Evolutionary conservation across 2,797 vertebrate species (phyloP).

Genomic region (Phrynocephalus vlangalii): DNA sequence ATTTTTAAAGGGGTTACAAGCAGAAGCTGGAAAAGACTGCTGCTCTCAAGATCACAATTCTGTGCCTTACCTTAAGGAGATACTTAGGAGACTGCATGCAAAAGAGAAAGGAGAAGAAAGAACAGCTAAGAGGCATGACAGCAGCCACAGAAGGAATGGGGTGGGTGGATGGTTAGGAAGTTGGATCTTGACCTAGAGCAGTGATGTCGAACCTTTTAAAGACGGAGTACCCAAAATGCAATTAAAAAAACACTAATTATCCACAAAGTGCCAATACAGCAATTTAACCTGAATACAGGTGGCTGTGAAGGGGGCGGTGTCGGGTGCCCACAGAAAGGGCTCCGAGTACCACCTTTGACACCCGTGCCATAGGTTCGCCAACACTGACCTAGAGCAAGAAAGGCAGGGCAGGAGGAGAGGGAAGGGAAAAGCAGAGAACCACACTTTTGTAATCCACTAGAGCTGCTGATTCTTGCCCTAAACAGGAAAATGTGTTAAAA

Average conservation of each 20-base stretch:
- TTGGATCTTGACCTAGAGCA: conserved; percentile 31
- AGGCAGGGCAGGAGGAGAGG: neutral
- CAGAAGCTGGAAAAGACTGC: conserved; percentile 52
- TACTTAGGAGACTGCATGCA: conserved; percentile 86
- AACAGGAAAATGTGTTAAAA: neutral
- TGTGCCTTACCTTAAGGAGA: conserved; percentile 85
- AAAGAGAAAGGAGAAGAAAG: conserved; percentile 73
- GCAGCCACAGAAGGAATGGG: conserved; percentile 41
- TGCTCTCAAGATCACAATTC: conserved; percentile 57
- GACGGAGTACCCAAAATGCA: neutral
- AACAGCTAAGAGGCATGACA: conserved; percentile 55
- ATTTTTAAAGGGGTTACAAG: conserved; percentile 48
- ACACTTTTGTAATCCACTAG: conserved; percentile 30
- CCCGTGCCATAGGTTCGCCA: no score
- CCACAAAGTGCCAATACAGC: no score
- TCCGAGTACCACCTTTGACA: no score
- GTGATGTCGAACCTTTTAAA: neutral
- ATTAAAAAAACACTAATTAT: no score
- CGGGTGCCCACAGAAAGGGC: no score
- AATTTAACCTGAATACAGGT: no score
- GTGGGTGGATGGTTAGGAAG: conserved; percentile 43
- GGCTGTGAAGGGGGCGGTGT: no score
- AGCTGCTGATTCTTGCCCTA: conserved; percentile 15
- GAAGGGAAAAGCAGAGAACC: conserved; percentile 17
- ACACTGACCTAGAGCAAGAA: no score